Percentiles rank a stretch among this genome's conserved stretches.
Conservation (phyloP, 2,888 invertebrate species). For the Dicycla oo region DNA sequence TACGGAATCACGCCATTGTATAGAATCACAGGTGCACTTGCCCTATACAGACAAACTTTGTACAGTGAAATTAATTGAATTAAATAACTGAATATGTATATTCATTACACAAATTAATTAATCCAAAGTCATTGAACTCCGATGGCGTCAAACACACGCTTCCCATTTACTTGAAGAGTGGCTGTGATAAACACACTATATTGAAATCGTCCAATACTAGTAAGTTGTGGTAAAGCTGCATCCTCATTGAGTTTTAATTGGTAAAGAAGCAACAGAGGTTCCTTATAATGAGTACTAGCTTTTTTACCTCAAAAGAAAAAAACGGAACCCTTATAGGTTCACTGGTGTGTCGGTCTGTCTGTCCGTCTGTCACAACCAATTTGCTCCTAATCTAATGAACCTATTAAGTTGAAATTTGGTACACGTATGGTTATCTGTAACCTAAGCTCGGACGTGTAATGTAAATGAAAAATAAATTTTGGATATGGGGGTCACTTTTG, state of each 20-base stretch:
- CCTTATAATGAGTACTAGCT: no score
- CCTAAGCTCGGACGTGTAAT: no score
- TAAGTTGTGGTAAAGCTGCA: conserved; percentile 8
- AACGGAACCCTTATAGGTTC: no score
- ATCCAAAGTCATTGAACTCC: conserved; percentile 44
- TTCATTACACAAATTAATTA: conserved; percentile 59
- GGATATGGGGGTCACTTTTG: no score
- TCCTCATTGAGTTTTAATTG: neutral
- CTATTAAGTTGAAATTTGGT: no score
- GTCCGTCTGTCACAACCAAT: no score
- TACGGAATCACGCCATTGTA: neutral
- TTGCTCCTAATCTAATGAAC: no score
- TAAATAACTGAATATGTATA: conserved; percentile 39
- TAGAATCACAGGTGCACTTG: neutral
- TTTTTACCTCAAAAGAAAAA: no score
- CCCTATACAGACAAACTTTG: conserved; percentile 4
- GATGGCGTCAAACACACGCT: conserved; percentile 51
- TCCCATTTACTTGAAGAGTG: conserved; percentile 48
- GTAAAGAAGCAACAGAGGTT: neutral
- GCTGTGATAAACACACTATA: conserved; percentile 12
- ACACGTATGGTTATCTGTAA: no score
- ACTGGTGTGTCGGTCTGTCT: no score
- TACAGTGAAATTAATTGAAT: conserved; percentile 39
- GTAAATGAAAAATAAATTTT: no score
- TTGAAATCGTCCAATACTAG: conserved; percentile 22